Percentiles rank a stretch among this genome's conserved stretches.
Conservation (phyloP, 2,888 invertebrate genomes). For the Pecten maximus region DNA sequence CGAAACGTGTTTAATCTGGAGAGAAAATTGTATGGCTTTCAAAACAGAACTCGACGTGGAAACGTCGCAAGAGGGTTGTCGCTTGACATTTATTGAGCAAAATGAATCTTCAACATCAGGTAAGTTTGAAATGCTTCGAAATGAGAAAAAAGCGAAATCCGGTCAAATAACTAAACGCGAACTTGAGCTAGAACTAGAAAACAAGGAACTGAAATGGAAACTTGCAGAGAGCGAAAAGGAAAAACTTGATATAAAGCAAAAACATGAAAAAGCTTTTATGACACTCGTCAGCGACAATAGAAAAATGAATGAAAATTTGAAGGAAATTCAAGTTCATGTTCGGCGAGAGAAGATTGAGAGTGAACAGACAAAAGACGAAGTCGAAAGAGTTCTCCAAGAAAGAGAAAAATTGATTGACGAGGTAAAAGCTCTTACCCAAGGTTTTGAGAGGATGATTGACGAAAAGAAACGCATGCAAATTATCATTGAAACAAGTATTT, state of each 20-base stretch:
- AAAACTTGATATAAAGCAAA: neutral
- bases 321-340: neutral
- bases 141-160: neutral
- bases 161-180: too few species aligned
- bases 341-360: slow-evolving; percentile 6
- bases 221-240: neutral
- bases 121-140: neutral
- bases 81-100: neutral
- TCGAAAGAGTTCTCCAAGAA: neutral
- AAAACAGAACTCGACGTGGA: neutral
- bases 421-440: neutral
- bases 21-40: neutral
- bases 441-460: neutral
- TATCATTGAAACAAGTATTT: neutral
- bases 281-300: neutral
- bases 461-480: neutral
- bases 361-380: neutral
- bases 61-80: neutral
- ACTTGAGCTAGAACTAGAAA: neutral
- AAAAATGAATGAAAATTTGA: neutral
- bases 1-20: neutral
- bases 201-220: neutral
- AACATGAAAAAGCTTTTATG: neutral
- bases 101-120: neutral
- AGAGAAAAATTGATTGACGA: neutral